Evolutionary conservation across 2,797 vertebrate genomes (phyloP).

Genomic region (Synaphobranchus kaupii): DNA sequence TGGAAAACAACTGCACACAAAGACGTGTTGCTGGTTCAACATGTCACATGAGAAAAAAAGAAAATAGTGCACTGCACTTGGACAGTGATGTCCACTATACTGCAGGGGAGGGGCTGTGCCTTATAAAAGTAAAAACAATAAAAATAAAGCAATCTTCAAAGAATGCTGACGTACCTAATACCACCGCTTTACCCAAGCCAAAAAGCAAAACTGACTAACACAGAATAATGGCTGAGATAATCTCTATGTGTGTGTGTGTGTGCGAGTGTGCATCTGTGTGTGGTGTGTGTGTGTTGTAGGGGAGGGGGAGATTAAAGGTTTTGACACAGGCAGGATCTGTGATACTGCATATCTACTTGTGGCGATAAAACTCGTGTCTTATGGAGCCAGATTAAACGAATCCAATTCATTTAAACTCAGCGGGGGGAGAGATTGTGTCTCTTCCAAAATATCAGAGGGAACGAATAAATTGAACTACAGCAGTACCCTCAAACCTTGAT

Average conservation of each 20-base stretch:
- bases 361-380: neutral
- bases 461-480: conserved; percentile 9
- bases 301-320: neutral
- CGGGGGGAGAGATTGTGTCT: conserved; percentile 4
- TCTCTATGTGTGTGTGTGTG: neutral
- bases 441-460: neutral
- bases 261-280: too few species aligned
- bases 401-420: neutral
- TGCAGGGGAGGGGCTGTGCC: neutral
- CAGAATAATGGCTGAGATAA: neutral
- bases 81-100: neutral
- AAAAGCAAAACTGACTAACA: neutral
- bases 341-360: neutral
- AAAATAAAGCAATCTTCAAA: neutral
- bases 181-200: neutral
- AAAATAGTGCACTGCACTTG: neutral
- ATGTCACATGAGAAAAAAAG: neutral
- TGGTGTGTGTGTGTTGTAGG: neutral
- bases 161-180: neutral
- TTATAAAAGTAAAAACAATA: neutral
- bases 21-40: neutral
- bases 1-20: neutral
- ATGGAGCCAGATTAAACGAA: conserved; percentile 5
- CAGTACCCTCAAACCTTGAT: neutral
- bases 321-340: neutral